phyloP scores from a whole-genome alignment of 2,113 vertebrate species.

The Amblyopsis rosae region DNA sequence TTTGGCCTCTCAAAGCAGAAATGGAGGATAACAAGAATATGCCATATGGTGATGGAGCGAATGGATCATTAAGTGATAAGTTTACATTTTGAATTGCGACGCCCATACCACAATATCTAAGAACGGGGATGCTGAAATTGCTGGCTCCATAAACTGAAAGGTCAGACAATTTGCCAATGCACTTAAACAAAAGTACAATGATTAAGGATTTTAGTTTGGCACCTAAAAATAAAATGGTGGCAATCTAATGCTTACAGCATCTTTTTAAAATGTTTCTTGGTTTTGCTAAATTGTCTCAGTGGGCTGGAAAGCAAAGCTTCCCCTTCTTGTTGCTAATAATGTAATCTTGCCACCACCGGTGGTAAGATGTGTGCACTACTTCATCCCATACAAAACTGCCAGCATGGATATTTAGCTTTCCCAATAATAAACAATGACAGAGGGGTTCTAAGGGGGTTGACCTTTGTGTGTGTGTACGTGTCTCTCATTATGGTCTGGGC shows the following conservation, averaged over 20 bases:
- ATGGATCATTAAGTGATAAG: background rate
- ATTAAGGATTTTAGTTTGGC: too few species aligned
- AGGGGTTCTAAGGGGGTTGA: constrained; percentile 16
- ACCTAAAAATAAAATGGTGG: background rate
- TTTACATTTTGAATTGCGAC: background rate
- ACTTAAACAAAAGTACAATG: too few species aligned
- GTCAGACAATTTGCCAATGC: background rate
- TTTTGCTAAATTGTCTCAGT: constrained; percentile 23
- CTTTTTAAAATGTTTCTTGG: constrained; percentile 10
- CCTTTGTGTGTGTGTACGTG: constrained; percentile 24
- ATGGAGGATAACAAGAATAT: background rate
- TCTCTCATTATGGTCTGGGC: constrained; percentile 41
- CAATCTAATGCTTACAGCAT: too few species aligned
- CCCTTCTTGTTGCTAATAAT: constrained; percentile 41
- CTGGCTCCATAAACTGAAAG: background rate
- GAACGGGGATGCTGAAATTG: too few species aligned
- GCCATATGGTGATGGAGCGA: background rate
- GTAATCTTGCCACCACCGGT: constrained; percentile 19
- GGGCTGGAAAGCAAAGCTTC: constrained; percentile 20
- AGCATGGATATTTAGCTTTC: constrained; percentile 42
- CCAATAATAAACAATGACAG: constrained; percentile 53
- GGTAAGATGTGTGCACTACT: constrained; percentile 4
- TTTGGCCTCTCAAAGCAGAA: background rate
- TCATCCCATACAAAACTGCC: constrained; percentile 40
- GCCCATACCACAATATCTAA: background rate